A percentile compares a stretch with the other conserved stretches of the same genome.
These are phyloP conservation scores for Tragulus kanchil DNA, from an alignment of 2,113 vertebrate species.

Conservation along the genomic window DNA sequence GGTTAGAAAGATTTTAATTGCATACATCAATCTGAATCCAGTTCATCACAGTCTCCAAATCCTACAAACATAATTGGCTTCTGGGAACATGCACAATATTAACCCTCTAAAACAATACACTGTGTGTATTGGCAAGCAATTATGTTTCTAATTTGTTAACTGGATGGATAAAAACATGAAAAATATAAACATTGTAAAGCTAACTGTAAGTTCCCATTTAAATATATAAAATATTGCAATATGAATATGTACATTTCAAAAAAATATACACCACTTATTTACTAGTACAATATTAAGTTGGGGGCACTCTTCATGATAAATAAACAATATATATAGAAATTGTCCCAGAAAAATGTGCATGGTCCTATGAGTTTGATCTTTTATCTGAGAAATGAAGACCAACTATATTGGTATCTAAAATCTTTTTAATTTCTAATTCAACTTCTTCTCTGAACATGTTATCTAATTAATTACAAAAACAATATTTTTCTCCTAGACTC, in stretches of 20 bases:
- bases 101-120: slow-evolving; percentile 39
- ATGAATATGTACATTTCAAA: not conserved
- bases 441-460: not conserved
- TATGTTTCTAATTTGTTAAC: slow-evolving; percentile 64
- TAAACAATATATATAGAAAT: not conserved
- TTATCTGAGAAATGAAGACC: not conserved
- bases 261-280: not conserved
- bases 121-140: slow-evolving; percentile 12
- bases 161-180: slow-evolving; percentile 30
- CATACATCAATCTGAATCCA: slow-evolving; percentile 55
- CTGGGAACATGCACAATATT: slow-evolving; percentile 18
- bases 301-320: not conserved
- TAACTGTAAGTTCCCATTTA: slow-evolving; percentile 6
- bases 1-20: slow-evolving; percentile 76
- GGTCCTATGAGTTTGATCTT: not conserved
- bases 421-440: not conserved
- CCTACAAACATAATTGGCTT: slow-evolving; percentile 60
- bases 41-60: slow-evolving; percentile 66
- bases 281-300: not conserved
- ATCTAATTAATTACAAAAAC: not conserved
- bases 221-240: not conserved
- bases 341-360: not conserved
- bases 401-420: not conserved
- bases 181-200: not conserved
- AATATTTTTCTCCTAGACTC: not conserved